Conservation (phyloP, 2,113 vertebrate genomes). For the Formicarius rufipectus region DNA sequence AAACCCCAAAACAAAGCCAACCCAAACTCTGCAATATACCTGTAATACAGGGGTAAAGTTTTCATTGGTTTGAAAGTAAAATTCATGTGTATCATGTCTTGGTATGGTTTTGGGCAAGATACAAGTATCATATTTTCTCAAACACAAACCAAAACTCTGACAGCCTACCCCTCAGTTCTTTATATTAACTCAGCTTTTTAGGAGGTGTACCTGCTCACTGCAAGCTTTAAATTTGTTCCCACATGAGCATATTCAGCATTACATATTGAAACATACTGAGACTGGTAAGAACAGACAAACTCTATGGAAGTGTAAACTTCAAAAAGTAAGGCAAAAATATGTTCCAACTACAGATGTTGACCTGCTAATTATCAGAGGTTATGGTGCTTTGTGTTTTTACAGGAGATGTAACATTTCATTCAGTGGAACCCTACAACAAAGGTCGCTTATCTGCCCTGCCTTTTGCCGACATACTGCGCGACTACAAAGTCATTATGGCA, state of each 20-base stretch:
- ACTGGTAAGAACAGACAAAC: background rate
- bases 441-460: constrained; percentile 88
- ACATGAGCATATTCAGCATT: background rate
- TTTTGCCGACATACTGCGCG: constrained; percentile 91
- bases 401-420: constrained; percentile 92
- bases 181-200: background rate
- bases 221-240: background rate
- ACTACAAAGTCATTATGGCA: constrained; percentile 95
- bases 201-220: background rate
- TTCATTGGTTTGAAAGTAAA: background rate
- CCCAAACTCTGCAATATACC: background rate
- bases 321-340: background rate
- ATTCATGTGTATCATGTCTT: background rate
- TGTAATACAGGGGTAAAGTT: background rate
- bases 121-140: background rate
- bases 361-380: background rate
- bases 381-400: background rate
- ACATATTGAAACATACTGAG: background rate
- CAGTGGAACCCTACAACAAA: constrained; percentile 95
- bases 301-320: background rate
- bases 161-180: background rate
- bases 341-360: background rate
- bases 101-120: background rate
- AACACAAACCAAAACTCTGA: background rate
- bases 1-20: background rate